Percentiles rank a stretch among this genome's conserved stretches.
phyloP scores from a whole-genome alignment of 2,888 invertebrate species.

The Ctena decussata region DNA sequence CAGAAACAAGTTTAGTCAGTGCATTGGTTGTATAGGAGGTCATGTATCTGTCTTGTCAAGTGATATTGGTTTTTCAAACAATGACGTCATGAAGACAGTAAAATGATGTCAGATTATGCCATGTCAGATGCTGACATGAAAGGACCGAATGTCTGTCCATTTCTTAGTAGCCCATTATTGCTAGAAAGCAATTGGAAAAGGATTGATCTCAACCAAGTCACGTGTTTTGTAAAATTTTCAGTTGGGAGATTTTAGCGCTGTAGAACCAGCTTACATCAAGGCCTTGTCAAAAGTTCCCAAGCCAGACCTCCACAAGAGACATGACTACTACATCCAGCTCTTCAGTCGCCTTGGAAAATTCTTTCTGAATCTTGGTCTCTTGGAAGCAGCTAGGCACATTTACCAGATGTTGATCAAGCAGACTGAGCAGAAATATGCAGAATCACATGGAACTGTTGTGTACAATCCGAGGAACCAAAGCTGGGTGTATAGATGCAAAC shows the following conservation, averaged over 20 bases:
- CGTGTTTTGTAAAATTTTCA: too few relatives aligned
- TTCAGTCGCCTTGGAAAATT: conserved; percentile 71
- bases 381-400: conserved; percentile 71
- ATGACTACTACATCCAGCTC: neutral
- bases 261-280: conserved; percentile 68
- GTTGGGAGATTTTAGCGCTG: conserved; percentile 75
- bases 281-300: conserved; percentile 41
- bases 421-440: conserved; percentile 65
- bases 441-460: conserved; percentile 69
- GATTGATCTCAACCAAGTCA: too few relatives aligned
- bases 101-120: too few relatives aligned
- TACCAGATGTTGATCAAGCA: conserved; percentile 65
- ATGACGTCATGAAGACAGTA: too few relatives aligned
- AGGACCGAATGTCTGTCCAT: too few relatives aligned
- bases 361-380: conserved; percentile 73
- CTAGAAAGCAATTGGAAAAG: too few relatives aligned
- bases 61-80: too few relatives aligned
- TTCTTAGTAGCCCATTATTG: too few relatives aligned
- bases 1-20: too few relatives aligned
- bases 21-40: too few relatives aligned
- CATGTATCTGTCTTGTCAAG: too few relatives aligned
- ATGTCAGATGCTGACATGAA: too few relatives aligned
- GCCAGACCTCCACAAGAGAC: neutral
- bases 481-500: conserved; percentile 71
- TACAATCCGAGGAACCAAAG: conserved; percentile 64